Percentiles rank a stretch among this genome's conserved stretches.
Conservation (phyloP, 2,888 invertebrate genomes). For the Horisme vitalbata region DNA sequence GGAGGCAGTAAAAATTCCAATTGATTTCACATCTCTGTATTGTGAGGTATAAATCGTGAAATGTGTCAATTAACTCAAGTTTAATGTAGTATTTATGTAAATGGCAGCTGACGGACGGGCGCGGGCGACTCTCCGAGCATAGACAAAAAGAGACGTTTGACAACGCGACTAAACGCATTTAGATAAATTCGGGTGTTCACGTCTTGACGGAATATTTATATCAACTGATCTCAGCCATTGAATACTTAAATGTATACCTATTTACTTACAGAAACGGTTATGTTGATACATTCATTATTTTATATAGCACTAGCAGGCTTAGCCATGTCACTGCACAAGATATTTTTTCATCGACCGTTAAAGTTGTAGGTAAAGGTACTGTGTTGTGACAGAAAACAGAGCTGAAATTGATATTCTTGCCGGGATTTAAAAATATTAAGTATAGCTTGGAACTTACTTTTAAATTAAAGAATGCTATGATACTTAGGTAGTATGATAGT, state of each 20-base stretch:
- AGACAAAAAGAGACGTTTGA: slow-evolving; percentile 61
- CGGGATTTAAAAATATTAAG: too few species aligned
- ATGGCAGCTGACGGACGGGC: slow-evolving; percentile 66
- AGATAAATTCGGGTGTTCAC: slow-evolving; percentile 47
- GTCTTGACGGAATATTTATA: slow-evolving; percentile 18
- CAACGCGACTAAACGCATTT: slow-evolving; percentile 51
- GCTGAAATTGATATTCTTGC: too few species aligned
- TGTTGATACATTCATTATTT: too few species aligned
- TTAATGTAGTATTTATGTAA: slow-evolving; percentile 80
- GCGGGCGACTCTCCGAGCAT: slow-evolving; percentile 39
- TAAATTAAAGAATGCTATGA: too few species aligned
- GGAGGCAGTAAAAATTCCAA: slow-evolving; percentile 39
- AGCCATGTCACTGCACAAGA: too few species aligned
- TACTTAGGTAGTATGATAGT: too few species aligned
- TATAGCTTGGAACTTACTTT: too few species aligned
- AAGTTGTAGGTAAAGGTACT: too few species aligned
- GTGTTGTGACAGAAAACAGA: too few species aligned
- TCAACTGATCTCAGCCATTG: slow-evolving; percentile 3
- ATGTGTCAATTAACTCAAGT: slow-evolving; percentile 80
- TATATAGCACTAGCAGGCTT: too few species aligned
- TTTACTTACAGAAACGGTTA: too few species aligned
- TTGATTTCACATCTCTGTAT: slow-evolving; percentile 47
- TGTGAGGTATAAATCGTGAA: slow-evolving; percentile 73
- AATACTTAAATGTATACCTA: background rate
- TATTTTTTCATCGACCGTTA: too few species aligned